Conservation (phyloP, 1,140 invertebrate species). For the Meloidogyne hapla region DNA sequence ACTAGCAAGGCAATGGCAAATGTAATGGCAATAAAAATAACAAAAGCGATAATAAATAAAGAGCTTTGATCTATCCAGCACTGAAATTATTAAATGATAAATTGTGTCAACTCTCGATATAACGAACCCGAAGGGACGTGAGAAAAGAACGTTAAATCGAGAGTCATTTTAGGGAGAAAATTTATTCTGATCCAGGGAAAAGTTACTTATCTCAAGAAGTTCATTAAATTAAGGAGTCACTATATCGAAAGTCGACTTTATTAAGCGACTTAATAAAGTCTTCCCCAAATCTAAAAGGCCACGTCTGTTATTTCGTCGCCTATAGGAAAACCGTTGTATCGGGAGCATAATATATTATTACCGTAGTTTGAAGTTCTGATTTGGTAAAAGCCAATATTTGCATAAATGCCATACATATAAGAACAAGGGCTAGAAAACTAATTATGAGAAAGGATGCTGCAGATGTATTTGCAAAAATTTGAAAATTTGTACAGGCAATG, state of each 20-base stretch:
- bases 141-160: no score
- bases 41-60: not conserved
- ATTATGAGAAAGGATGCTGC: not conserved
- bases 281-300: no score
- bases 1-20: not conserved
- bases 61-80: conserved; percentile 8
- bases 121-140: no score
- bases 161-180: no score
- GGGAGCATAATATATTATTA: not conserved
- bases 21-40: not conserved
- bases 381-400: conserved; percentile 1
- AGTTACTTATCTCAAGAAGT: no score
- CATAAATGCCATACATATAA: not conserved
- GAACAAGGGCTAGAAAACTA: not conserved
- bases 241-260: no score
- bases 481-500: conserved; percentile 8
- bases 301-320: no score
- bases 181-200: no score
- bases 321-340: no score
- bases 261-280: no score
- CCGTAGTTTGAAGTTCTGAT: not conserved
- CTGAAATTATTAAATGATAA: not conserved
- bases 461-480: not conserved
- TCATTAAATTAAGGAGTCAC: no score
- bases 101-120: no score